A percentile compares a stretch with the other conserved stretches of the same genome.
phyloP scores from a whole-genome alignment of 2,888 invertebrate species.

The Agriopis marginaria region DNA sequence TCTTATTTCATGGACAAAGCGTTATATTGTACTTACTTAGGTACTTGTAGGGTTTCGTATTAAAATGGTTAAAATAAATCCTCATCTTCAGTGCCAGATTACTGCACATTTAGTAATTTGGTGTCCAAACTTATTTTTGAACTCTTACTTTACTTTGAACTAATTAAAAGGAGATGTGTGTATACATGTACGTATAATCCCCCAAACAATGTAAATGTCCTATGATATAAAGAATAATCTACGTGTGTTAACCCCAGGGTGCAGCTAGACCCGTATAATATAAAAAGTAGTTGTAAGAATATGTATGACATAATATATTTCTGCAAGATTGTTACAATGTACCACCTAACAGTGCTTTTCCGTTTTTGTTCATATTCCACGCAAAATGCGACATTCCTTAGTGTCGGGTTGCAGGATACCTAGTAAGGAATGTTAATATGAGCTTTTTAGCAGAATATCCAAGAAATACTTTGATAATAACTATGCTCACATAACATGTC shows the following conservation, averaged over 20 bases:
- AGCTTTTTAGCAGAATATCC: conserved; percentile 23
- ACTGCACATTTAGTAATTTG: no score
- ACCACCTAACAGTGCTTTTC: conserved; percentile 34
- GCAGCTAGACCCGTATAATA: no score
- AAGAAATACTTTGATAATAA: conserved; percentile 5
- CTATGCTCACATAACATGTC: neutral
- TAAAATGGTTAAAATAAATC: neutral
- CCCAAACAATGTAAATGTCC: no score
- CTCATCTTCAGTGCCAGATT: neutral
- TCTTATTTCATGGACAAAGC: neutral
- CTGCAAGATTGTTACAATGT: conserved; percentile 34
- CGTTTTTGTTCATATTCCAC: conserved; percentile 39
- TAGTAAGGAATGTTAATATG: conserved; percentile 32
- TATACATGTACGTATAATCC: no score
- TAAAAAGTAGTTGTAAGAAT: no score
- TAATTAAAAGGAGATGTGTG: no score
- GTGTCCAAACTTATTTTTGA: no score
- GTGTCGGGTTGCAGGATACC: conserved; percentile 19
- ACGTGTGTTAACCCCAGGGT: no score
- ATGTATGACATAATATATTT: no score
- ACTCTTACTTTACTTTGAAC: no score
- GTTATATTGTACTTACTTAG: neutral
- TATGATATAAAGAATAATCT: no score
- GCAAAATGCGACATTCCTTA: conserved; percentile 33
- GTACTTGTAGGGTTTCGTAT: no score